Base-by-base conservation (phyloP, 64 coral and sea anemone species). In the Montipora efflorescens region DNA sequence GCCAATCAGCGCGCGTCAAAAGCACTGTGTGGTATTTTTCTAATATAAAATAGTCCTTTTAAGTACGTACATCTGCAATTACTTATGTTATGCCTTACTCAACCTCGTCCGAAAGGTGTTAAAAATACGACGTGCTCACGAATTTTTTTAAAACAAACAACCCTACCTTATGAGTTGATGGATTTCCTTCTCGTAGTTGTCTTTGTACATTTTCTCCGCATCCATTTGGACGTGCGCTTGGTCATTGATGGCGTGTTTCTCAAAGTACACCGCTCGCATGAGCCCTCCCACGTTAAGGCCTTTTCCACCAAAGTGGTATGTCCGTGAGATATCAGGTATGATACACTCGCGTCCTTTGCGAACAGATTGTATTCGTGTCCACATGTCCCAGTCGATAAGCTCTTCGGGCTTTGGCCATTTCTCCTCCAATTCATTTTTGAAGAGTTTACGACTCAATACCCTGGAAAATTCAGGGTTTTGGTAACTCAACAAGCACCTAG, bases 321-420 rank as follows among this genome's bases (percentile, higher is more conserved):
- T 97, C 68, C 95, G 94, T 45, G 95, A 94, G 8, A 97, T 28
- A 61, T 94, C 95, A 23, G 95, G 95, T 51, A 94, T 97, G 74
- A 97, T 94, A 84, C 95, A 97, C 78, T 97, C 95, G 14, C 95
- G 88, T 25, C 45, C 83, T 70, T 94, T 94, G n/a, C 91, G 76
- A 3, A 80, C 74, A 4, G 76, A 11, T 3, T 68, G 52, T 23
- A 21, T 13, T 8, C 95, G 80, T 69, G 83, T 91, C 95, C 95
- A 97, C 82, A 97, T 97, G 77, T 97, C 95, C 95, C 95, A 97
- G n/a, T 97, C 89, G 1, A 80, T 90, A 8, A 88, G 75, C 11
- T 82, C 89, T 1, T 94, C n/a, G 62, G 92, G 95, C 13, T 80
- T 80, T 3, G 93, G 79, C 92, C 95, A 97, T 1, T 83, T 91